Percentiles rank a stretch among this genome's conserved stretches.
Conservation (phyloP, 2,113 vertebrate genomes). For the Vireo altiloquus region DNA sequence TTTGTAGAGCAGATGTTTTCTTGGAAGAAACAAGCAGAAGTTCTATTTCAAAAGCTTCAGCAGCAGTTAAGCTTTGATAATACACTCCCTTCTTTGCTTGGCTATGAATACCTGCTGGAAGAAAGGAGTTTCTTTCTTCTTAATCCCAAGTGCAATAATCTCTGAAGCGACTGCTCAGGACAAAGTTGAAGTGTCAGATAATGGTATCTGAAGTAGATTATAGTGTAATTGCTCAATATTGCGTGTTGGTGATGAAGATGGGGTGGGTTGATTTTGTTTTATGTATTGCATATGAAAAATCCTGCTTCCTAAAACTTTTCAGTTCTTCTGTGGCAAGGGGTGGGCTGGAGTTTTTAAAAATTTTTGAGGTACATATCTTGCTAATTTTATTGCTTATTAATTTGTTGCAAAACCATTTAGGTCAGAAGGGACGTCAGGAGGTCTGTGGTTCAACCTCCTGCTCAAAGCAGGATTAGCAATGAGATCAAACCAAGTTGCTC, state of each 20-base stretch:
- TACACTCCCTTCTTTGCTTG: constrained; percentile 4
- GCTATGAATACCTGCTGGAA: neutral
- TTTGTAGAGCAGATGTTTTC: neutral
- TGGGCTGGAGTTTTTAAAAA: neutral
- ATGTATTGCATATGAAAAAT: neutral
- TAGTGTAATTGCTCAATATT: neutral
- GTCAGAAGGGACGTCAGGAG: neutral
- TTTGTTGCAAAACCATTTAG: neutral
- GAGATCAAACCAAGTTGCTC: neutral
- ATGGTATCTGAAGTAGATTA: neutral
- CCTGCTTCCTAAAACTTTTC: neutral
- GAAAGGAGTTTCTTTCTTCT: constrained; percentile 22
- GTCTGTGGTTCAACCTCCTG: neutral
- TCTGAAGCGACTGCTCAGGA: neutral
- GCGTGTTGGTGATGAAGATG: neutral
- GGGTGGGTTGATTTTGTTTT: neutral
- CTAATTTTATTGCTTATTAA: neutral
- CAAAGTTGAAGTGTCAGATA: neutral
- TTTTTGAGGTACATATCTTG: neutral
- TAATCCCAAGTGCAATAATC: neutral
- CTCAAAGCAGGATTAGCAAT: neutral
- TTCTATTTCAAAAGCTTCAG: constrained; percentile 14
- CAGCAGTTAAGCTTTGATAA: neutral
- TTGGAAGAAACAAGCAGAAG: neutral
- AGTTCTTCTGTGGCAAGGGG: neutral